These are phyloP conservation scores for Drosophila hydei DNA, from an alignment of 1,140 invertebrate species.

Conservation along the genomic window DNA sequence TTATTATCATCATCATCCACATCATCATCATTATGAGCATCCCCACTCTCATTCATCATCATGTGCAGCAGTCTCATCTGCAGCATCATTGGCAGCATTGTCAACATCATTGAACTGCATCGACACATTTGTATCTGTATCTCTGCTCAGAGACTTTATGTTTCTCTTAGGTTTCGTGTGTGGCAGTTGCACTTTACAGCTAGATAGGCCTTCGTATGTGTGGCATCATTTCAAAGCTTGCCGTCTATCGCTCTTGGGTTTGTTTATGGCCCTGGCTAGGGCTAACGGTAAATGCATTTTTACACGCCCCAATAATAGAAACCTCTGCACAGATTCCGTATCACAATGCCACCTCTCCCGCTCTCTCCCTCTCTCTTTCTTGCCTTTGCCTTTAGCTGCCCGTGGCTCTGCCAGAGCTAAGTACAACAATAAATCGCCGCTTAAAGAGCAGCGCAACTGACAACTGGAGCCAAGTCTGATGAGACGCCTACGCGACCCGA, in stretches of 20 bases:
- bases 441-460: constrained; percentile 38
- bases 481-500: constrained; percentile 62
- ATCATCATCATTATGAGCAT: no score
- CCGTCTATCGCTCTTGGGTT: constrained; percentile 41
- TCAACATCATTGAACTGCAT: constrained; percentile 38
- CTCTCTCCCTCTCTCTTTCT: constrained; percentile 1
- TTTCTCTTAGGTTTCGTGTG: constrained; percentile 48
- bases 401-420: constrained; percentile 27
- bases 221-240: constrained; percentile 50
- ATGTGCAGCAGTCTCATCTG: no score
- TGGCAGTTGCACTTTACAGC: constrained; percentile 77
- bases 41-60: no score
- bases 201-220: constrained; percentile 20
- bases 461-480: constrained; percentile 14
- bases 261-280: constrained; percentile 53
- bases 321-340: constrained; percentile 48
- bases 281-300: constrained; percentile 67
- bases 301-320: constrained; percentile 60
- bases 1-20: no score
- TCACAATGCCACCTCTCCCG: constrained; percentile 48
- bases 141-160: neutral
- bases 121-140: constrained; percentile 9
- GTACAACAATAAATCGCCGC: constrained; percentile 72
- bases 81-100: no score
- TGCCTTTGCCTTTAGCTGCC: no score